These are phyloP conservation scores for Erynnis tages DNA, from an alignment of 2,888 invertebrate genomes.

Conservation along the genomic window DNA sequence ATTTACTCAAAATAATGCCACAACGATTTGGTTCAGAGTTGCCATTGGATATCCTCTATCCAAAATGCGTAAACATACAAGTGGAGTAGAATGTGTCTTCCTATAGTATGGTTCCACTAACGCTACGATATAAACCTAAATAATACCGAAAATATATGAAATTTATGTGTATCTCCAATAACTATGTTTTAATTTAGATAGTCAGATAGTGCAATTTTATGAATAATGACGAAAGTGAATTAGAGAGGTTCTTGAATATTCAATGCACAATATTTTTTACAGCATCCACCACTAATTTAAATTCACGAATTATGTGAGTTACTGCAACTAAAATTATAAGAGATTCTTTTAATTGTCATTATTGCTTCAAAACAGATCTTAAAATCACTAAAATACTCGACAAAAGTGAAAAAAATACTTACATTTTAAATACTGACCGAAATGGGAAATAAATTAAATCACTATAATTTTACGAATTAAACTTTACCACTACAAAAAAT, in stretches of 20 bases:
- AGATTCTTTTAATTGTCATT: slow-evolving; percentile 42
- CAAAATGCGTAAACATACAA: slow-evolving; percentile 54
- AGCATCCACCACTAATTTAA: slow-evolving; percentile 19
- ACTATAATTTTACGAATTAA: slow-evolving; percentile 63
- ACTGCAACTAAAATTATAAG: slow-evolving; percentile 14
- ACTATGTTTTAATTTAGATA: neutral
- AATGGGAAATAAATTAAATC: slow-evolving; percentile 78
- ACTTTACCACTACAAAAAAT: slow-evolving; percentile 60
- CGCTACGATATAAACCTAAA: slow-evolving; percentile 26
- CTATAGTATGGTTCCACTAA: slow-evolving; percentile 38
- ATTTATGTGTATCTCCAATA: slow-evolving; percentile 3
- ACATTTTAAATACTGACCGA: slow-evolving; percentile 80
- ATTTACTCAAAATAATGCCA: slow-evolving; percentile 60
- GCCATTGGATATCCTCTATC: slow-evolving; percentile 42
- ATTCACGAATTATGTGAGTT: slow-evolving; percentile 11
- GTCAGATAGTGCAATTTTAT: slow-evolving; percentile 11
- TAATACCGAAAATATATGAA: slow-evolving; percentile 33
- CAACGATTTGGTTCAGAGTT: slow-evolving; percentile 51
- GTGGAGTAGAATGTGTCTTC: slow-evolving; percentile 47
- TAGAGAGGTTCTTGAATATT: slow-evolving; percentile 8
- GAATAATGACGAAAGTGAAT: slow-evolving; percentile 13
- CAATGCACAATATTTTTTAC: slow-evolving; percentile 21
- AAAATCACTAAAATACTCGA: slow-evolving; percentile 60
- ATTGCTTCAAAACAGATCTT: slow-evolving; percentile 61
- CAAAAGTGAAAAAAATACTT: slow-evolving; percentile 68